Evolutionary conservation across 2,113 vertebrate genomes (phyloP), one percentile per base, ranked within the genome.

Genomic region (Halichoerus grypus): DNA sequence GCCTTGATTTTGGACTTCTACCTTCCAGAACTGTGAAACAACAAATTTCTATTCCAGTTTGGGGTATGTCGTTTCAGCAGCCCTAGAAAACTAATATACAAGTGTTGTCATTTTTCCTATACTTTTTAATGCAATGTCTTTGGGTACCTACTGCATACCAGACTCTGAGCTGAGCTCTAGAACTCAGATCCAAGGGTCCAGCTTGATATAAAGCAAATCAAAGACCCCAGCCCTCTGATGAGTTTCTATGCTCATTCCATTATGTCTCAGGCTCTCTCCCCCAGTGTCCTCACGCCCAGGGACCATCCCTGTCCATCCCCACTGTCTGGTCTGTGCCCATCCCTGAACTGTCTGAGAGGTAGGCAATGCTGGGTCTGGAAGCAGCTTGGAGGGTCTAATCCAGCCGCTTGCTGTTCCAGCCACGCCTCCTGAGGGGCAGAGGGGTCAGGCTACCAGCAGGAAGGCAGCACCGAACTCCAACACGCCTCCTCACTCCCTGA

Each of bases 171-270:
- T 69, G 49, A 83, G 49, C 53, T 88, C 69, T 88, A 28, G 85
- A 80, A 92, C 82, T 16, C 57, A 88, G 71, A 82, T 42, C 28
- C 57, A 74, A 55, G 33, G 49, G 33, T n/a, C 2, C 16, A 31
- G 22, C 10, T 16, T 67, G 59, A 55, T 7, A 33, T 15, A 51
- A 82, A 96, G 36, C 59, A 36, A 46, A 21, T 55, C 4, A 24
- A 84, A 77, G 67, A 39, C 33, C 71, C 0, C 3, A 81, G 69
- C 22, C 10, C 4, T 51, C 14, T 13, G 7, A 5, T 59, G 21
- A 63, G 6, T 67, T 19, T 86, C 72, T 15, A 1, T 0, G 1
- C 21, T 51, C 55, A 5, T 16, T 49, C 14, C 1, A 0, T 1
- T 5, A 5, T 18, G 24, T 51, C 42, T 67, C 7, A 1, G 39